These are phyloP conservation scores for Poliocrania exsul DNA, from an alignment of 2,797 vertebrate species.

Conservation along the genomic window DNA sequence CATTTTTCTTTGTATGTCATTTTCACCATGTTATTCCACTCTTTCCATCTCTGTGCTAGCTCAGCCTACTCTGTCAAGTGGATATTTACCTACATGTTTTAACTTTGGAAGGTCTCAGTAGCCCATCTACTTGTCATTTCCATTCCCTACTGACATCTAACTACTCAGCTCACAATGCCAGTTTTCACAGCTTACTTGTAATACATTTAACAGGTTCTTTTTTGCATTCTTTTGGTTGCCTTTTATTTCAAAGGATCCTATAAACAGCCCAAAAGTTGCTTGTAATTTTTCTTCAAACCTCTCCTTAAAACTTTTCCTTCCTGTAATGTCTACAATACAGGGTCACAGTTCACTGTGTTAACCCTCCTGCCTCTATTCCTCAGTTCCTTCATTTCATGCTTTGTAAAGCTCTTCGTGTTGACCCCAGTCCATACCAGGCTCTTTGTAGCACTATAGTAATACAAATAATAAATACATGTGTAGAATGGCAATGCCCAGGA, in stretches of 20 bases:
- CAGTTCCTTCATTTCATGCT: not conserved
- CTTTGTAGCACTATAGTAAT: not conserved
- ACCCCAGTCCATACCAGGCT: not conserved
- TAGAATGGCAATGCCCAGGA: not conserved
- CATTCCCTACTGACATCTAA: not conserved
- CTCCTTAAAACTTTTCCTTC: not conserved
- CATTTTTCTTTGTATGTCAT: slow-evolving; percentile 41
- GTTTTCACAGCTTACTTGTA: not conserved
- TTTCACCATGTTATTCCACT: not conserved
- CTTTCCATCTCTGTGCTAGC: not conserved
- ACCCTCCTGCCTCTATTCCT: not conserved
- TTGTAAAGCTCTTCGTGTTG: not conserved
- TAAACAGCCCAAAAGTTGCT: not conserved
- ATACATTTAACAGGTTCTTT: not conserved
- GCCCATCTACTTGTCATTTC: not conserved
- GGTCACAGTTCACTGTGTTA: not conserved
- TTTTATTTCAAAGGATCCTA: not conserved
- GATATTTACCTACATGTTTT: not conserved
- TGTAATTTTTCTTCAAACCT: not conserved
- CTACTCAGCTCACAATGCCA: not conserved
- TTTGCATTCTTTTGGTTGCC: not conserved
- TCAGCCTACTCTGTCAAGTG: not conserved
- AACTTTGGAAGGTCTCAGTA: not conserved
- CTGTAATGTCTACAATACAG: not conserved
- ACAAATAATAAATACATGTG: not conserved